These are phyloP conservation scores for Syngnathoides biaculeatus DNA, from an alignment of 2,113 vertebrate genomes.

Conservation along the genomic window DNA sequence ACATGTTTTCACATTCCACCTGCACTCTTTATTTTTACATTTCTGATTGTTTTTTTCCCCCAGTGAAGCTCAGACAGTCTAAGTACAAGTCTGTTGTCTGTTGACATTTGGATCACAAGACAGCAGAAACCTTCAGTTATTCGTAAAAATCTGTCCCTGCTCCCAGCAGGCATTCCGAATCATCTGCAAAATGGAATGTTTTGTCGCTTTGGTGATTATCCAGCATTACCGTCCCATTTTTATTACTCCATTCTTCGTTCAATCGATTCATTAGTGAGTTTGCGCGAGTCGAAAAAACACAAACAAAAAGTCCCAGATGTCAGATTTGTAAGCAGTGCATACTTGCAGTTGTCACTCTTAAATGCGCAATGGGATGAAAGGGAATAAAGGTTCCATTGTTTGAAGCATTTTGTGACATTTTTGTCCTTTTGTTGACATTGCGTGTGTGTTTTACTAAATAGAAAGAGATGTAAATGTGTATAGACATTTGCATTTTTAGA, in stretches of 20 bases:
- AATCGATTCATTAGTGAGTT: neutral
- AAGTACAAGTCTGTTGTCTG: neutral
- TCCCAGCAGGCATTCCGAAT: neutral
- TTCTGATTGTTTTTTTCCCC: neutral
- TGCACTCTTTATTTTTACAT: no score
- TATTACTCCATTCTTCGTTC: neutral
- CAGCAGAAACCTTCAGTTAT: slow-evolving; percentile 4
- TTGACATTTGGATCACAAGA: slow-evolving; percentile 21
- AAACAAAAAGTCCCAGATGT: slow-evolving; percentile 1
- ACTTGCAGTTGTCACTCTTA: slow-evolving; percentile 5
- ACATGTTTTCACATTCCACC: no score
- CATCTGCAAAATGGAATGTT: neutral
- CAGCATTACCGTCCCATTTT: neutral
- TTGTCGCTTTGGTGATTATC: neutral
- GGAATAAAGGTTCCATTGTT: slow-evolving; percentile 3
- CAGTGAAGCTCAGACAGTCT: slow-evolving; percentile 22
- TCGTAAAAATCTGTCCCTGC: neutral
- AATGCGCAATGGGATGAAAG: slow-evolving; percentile 10
- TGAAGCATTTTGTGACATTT: slow-evolving; percentile 13
- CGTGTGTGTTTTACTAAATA: neutral
- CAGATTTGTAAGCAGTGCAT: slow-evolving; percentile 19
- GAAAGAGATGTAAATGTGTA: neutral
- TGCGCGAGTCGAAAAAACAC: neutral
- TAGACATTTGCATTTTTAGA: neutral
- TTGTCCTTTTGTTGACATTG: slow-evolving; percentile 15